Base-by-base conservation (phyloP, 2,888 invertebrate genomes). In the Eucera pruinosa region DNA sequence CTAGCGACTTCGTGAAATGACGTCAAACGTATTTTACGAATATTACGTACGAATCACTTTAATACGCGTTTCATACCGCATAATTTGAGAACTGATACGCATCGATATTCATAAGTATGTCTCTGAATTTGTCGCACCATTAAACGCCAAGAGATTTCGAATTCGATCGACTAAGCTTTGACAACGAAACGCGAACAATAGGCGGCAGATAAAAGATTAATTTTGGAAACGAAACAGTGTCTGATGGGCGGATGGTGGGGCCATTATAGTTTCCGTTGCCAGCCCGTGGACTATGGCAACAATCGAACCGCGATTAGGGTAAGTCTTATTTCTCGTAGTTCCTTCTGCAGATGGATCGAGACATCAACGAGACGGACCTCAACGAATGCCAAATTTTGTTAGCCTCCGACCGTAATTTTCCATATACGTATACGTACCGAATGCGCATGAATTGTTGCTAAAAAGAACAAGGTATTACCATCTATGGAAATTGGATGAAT, bases 161-260 rank as follows among this genome's bases (percentile, higher is more conserved):
- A 43, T 47, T 69, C 75, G 75, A 48, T 57, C n/a, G 18, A 15
- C 13, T 25, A 25, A 36, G 30, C n/a, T 36, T 50, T n/a, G n/a
- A n/a, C 43, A 18, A 47, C 48, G 41, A 20, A 52, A 15, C 15
- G 11, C 15, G 18, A 47, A 0, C 3, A 15, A 43, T 7, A 54
- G 52, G 13, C 73, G 54, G n/a, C n/a, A 27, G 47, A 81, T 80
- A 68, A 79, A 72, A 62, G 27, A 61, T 82, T 84, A 72, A 66
- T 82, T 88, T 84, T 89, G 75, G 65, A 67, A 39, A 57, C 70
- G 71, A 50, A 57, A 93, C 94, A 97, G 97, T 95, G 96, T 93
- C 95, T 96, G 94, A 96, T 96, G 95, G 96, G 96, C 91, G 97
- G 97, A 92, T 98, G 97, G 97, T 96, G 96, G 95, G 95, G 95